Evolutionary conservation across 2,888 invertebrate genomes (phyloP), one percentile per base, ranked within the genome.

Genomic region (Tachystola acroxantha): DNA sequence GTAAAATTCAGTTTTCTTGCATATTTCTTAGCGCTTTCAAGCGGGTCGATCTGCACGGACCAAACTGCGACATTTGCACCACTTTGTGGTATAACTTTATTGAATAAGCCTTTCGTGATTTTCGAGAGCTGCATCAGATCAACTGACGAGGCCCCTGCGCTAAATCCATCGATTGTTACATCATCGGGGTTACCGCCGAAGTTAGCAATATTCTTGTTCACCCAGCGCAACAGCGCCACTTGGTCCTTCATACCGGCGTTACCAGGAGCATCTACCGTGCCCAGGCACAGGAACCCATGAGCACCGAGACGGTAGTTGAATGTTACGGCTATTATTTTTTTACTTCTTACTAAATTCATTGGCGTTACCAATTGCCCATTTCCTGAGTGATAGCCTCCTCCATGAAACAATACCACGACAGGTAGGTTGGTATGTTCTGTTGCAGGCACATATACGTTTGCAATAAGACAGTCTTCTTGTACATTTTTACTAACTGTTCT

Each of bases 121-220:
- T 56, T 56, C 1, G 69, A 66, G 0, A 72, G 39, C 50, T 61
- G 54, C 7, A 75, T 40, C 0, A 74, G 49, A 32, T 71, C 66
- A 0, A 65, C 67, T 1, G 68, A 37, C 0, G 57, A 48, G 0
- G 67, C 48, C 0, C 73, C 74, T 5, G 69, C 65, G 30, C 70
- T 71, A 9, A 36, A 57, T 0, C 74, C 74, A 7, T 37, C 45
- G 7, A 75, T 35, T 0, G 75, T 70, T 0, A 75, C 59, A 27
- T 75, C 70, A 28, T 63, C 34, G 16, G 74, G 67, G 34, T 74
- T 66, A 3, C 73, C 75, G 0, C 75, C 68, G 14, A 65, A 75
- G 7, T 36, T 56, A 0, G 53, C 64, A 2, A 75, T 74, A 30
- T 75, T 70, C 9, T 54, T 51, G 10, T 65, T 46, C 2, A 75